These are phyloP conservation scores for Psilanteris sp. DNA, from an alignment of 1,140 invertebrate species.

Conservation along the genomic window DNA sequence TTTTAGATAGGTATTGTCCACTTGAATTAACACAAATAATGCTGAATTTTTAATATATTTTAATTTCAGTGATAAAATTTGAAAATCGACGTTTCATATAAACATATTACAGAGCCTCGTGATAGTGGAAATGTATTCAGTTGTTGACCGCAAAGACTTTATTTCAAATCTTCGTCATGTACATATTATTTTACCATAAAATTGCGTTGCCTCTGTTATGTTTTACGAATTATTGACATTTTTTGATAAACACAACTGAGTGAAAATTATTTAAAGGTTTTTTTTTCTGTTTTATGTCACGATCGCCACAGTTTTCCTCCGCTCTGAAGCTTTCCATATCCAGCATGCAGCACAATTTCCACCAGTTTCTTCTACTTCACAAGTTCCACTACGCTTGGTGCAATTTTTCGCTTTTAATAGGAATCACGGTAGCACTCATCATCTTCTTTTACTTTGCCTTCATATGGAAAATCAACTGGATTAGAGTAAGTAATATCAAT, in stretches of 20 bases:
- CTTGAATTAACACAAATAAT: too few species aligned
- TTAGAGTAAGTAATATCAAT: slow-evolving; percentile 73
- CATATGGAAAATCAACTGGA: slow-evolving; percentile 73
- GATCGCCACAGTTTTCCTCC: slow-evolving; percentile 12
- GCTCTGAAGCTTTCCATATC: slow-evolving; percentile 6
- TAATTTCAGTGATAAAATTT: too few species aligned
- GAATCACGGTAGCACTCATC: slow-evolving; percentile 33
- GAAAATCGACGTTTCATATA: too few species aligned
- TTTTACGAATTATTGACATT: too few species aligned
- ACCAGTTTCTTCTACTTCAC: slow-evolving; percentile 31
- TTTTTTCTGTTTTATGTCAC: slow-evolving; percentile 27
- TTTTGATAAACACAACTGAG: background rate
- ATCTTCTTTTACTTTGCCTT: slow-evolving; percentile 66
- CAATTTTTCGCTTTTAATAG: slow-evolving; percentile 29
- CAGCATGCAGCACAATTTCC: slow-evolving; percentile 37
- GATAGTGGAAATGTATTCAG: too few species aligned
- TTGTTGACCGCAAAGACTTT: too few species aligned
- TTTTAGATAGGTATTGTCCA: too few species aligned
- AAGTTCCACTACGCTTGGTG: slow-evolving; percentile 27
- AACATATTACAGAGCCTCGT: too few species aligned
- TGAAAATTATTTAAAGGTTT: background rate
- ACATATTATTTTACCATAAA: too few species aligned
- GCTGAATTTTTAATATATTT: too few species aligned
- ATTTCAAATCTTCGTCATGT: too few species aligned
- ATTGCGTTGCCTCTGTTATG: too few species aligned